phyloP scores from a whole-genome alignment of 2,113 vertebrate genomes.

The Thalassarche chlororhynchos region DNA sequence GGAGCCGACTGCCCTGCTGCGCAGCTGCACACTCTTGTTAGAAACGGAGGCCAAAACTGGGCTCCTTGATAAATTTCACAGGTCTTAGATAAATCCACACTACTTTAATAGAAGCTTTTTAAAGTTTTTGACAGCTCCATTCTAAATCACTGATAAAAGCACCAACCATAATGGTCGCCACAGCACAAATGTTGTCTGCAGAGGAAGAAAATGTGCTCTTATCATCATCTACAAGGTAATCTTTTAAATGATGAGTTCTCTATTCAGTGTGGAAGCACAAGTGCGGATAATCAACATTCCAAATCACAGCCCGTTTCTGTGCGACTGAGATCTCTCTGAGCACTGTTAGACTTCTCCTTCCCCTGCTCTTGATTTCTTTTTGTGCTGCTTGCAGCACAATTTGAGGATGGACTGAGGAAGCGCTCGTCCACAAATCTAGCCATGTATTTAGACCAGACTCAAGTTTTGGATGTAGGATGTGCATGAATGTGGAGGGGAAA shows the following conservation, averaged over 20 bases:
- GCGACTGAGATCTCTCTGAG: background rate
- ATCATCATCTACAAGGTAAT: slow-evolving; percentile 41
- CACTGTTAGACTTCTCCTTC: background rate
- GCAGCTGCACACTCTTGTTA: background rate
- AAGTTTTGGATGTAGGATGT: background rate
- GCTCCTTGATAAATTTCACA: background rate
- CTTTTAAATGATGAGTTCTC: slow-evolving; percentile 11
- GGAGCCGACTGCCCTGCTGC: background rate
- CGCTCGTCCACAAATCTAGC: background rate
- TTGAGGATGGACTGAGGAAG: background rate
- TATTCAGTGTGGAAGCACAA: background rate
- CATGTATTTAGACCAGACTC: background rate
- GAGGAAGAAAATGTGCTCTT: slow-evolving; percentile 37
- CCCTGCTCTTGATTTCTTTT: background rate
- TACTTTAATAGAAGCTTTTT: slow-evolving; percentile 7
- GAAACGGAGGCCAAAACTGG: background rate
- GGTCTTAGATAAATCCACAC: background rate
- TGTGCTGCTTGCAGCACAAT: background rate
- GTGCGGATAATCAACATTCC: background rate
- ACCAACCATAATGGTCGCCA: background rate
- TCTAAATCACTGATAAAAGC: slow-evolving; percentile 32
- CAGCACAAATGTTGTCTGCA: slow-evolving; percentile 1
- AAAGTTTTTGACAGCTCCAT: slow-evolving; percentile 30
- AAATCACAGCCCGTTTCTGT: background rate
- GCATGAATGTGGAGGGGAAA: background rate